Evolutionary conservation across 2,113 vertebrate species (phyloP).

Genomic region (Puma concolor): DNA sequence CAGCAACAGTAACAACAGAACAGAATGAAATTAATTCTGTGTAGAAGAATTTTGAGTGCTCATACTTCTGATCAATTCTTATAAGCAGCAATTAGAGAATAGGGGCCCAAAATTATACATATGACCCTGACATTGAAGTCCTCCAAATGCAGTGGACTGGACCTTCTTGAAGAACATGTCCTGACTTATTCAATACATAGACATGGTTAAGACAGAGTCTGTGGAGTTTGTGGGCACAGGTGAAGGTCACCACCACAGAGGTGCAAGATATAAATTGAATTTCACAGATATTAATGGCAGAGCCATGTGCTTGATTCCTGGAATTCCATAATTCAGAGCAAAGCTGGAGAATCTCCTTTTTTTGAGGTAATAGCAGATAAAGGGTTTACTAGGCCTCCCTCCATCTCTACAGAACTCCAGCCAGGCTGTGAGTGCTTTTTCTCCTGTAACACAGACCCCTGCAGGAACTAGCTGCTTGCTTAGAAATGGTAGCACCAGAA

Average conservation of each 20-base stretch:
- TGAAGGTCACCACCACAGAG: not conserved
- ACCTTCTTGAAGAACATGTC: not conserved
- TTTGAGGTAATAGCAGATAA: not conserved
- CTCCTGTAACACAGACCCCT: not conserved
- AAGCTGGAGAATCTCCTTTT: constrained; percentile 17
- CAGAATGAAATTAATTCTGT: not conserved
- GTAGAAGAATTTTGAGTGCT: not conserved
- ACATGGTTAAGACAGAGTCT: not conserved
- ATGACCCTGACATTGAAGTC: not conserved
- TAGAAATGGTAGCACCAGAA: constrained; percentile 53
- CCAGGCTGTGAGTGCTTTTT: constrained; percentile 23
- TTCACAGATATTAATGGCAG: not conserved
- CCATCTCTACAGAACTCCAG: not conserved
- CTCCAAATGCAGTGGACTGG: not conserved
- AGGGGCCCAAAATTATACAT: not conserved
- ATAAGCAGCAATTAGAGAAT: not conserved
- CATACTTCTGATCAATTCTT: not conserved
- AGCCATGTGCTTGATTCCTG: not conserved
- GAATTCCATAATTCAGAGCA: not conserved
- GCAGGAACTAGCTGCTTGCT: constrained; percentile 10
- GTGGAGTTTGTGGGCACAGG: not conserved
- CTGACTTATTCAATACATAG: not conserved
- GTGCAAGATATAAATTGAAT: not conserved
- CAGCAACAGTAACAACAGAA: not conserved
- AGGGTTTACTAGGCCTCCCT: constrained; percentile 12